phyloP scores from a whole-genome alignment of 2,888 invertebrate species.

The Orthosia gothica region DNA sequence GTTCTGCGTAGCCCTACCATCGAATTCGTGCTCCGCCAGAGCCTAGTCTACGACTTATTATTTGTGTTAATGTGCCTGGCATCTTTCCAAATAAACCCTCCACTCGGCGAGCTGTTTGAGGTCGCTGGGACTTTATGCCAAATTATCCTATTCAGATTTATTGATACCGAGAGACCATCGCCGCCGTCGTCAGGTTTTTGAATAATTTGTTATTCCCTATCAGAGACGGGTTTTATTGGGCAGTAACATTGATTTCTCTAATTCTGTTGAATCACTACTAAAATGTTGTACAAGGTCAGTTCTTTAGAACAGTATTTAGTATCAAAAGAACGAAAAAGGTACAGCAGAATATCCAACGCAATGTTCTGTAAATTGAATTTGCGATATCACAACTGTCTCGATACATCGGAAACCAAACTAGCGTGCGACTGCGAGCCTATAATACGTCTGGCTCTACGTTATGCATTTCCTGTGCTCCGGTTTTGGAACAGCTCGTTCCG shows the following conservation, averaged over 20 bases:
- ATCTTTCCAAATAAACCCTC: slow-evolving; percentile 82
- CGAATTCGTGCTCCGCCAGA: slow-evolving; percentile 38
- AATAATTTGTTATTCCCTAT: slow-evolving; percentile 48
- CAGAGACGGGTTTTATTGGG: slow-evolving; percentile 20
- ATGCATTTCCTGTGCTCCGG: slow-evolving; percentile 77
- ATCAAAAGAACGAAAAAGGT: not conserved
- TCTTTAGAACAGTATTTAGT: not conserved
- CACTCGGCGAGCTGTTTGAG: slow-evolving; percentile 72
- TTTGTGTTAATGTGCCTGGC: slow-evolving; percentile 86
- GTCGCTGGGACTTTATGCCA: slow-evolving; percentile 78
- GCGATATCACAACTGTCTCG: slow-evolving; percentile 56
- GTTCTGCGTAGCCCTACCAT: slow-evolving; percentile 44
- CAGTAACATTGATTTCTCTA: slow-evolving; percentile 33
- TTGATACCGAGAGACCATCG: slow-evolving; percentile 67
- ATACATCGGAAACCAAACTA: slow-evolving; percentile 63
- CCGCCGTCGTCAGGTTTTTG: slow-evolving; percentile 49
- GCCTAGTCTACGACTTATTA: slow-evolving; percentile 71
- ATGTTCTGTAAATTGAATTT: slow-evolving; percentile 62
- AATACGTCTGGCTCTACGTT: slow-evolving; percentile 60
- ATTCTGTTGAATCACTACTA: slow-evolving; percentile 9
- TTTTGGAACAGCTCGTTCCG: slow-evolving; percentile 70
- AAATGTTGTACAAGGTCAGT: slow-evolving; percentile 3
- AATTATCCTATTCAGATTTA: slow-evolving; percentile 80
- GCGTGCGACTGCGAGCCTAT: slow-evolving; percentile 45
- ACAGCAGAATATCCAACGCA: slow-evolving; percentile 21